These are phyloP conservation scores for Aphidoletes aphidimyza DNA, from an alignment of 2,888 invertebrate genomes.

Conservation along the genomic window DNA sequence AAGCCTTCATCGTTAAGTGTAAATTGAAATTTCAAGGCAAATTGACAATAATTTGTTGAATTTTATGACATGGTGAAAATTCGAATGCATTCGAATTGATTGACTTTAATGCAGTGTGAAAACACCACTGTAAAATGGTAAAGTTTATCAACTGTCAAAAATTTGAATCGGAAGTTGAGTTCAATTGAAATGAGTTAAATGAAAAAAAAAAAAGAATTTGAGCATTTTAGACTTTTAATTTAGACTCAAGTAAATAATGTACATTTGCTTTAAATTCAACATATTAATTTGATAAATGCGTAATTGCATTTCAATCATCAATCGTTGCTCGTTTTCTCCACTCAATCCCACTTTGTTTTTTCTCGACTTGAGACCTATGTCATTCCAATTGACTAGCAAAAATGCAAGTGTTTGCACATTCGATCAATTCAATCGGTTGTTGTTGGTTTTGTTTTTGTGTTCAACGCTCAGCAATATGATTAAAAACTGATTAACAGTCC, in stretches of 20 bases:
- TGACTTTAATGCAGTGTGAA: not conserved
- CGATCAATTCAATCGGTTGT: not conserved
- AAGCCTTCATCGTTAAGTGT: not conserved
- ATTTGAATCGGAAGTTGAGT: not conserved
- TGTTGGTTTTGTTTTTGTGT: not conserved
- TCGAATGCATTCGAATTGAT: not conserved
- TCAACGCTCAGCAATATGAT: not conserved
- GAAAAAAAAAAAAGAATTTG: not conserved
- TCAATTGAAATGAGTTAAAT: not conserved
- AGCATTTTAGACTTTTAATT: not conserved
- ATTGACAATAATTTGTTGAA: slow-evolving; percentile 1
- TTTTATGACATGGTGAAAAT: slow-evolving; percentile 38
- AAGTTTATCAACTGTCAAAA: slow-evolving; percentile 23
- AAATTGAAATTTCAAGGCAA: slow-evolving; percentile 16
- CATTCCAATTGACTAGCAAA: no score
- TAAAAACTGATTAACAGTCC: slow-evolving; percentile 53
- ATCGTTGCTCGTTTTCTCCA: not conserved
- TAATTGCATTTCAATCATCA: slow-evolving; percentile 14
- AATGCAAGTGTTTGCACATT: slow-evolving; percentile 49
- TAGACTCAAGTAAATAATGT: not conserved
- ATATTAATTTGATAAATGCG: not conserved
- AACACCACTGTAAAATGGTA: not conserved
- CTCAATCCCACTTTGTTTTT: no score
- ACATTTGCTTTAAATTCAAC: not conserved
- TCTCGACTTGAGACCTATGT: no score